A percentile compares a stretch with the other conserved stretches of the same genome.
phyloP scores from a whole-genome alignment of 2,888 invertebrate genomes.

The Neoitamus cyanurus region DNA sequence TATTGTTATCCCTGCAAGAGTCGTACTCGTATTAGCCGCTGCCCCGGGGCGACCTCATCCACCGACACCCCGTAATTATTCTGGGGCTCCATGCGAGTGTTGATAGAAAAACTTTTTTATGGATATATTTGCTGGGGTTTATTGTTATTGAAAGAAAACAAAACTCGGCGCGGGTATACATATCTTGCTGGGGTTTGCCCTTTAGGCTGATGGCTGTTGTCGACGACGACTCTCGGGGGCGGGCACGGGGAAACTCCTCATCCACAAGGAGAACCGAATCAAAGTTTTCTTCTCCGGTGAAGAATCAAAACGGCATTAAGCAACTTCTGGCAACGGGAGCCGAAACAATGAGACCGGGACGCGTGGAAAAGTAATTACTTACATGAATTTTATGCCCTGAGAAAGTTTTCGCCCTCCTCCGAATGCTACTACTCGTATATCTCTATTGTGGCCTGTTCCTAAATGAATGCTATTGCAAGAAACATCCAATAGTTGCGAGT shows the following conservation, averaged over 20 bases:
- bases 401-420: neutral
- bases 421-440: neutral
- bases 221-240: neutral
- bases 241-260: neutral
- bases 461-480: neutral
- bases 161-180: slow-evolving; percentile 2
- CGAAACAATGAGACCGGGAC: slow-evolving; percentile 1
- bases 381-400: slow-evolving; percentile 18
- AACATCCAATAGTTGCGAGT: neutral
- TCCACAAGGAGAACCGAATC: slow-evolving; percentile 1
- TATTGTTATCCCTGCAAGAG: slow-evolving; percentile 41
- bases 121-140: slow-evolving; percentile 36
- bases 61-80: slow-evolving; percentile 27
- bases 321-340: slow-evolving; percentile 14
- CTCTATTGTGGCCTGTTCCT: neutral
- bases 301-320: slow-evolving; percentile 36
- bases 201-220: slow-evolving; percentile 12
- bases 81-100: slow-evolving; percentile 4
- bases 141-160: slow-evolving; percentile 44
- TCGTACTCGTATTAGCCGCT: slow-evolving; percentile 16
- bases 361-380: slow-evolving; percentile 31
- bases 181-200: neutral
- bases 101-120: slow-evolving; percentile 46
- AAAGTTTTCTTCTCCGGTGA: slow-evolving; percentile 9
- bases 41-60: neutral